A percentile compares a stretch with the other conserved stretches of the same genome.
Conservation (phyloP, 2,113 vertebrate species). For the Macroglossus sobrinus region DNA sequence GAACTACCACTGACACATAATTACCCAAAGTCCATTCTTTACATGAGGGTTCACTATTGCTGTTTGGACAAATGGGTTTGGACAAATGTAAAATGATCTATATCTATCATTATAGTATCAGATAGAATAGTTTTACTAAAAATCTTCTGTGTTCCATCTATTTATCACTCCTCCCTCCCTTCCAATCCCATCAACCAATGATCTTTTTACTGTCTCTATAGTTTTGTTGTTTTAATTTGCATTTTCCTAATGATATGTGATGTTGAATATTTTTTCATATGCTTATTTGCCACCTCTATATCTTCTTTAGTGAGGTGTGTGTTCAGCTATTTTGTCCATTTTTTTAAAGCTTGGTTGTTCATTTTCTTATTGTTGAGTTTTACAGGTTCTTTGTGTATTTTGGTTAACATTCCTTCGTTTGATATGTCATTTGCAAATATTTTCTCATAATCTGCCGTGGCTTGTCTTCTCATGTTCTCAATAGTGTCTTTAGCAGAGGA, state of each 20-base stretch:
- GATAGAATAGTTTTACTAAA: not conserved
- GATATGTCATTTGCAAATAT: not conserved
- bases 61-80: not conserved
- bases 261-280: not conserved
- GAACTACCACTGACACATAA: rapidly evolving
- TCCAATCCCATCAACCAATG: no score
- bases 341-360: not conserved
- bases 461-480: not conserved
- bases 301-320: not conserved
- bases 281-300: not conserved
- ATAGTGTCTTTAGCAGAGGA: not conserved
- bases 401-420: not conserved
- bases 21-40: not conserved
- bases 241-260: not conserved
- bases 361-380: not conserved
- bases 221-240: not conserved
- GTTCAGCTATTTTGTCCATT: not conserved
- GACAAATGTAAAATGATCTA: not conserved
- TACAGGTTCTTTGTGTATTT: not conserved
- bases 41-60: not conserved
- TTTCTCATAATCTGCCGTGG: not conserved
- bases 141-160: not conserved
- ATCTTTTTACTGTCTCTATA: not conserved
- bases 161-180: not conserved
- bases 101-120: not conserved